Percentiles rank a stretch among this genome's conserved stretches.
Evolutionary conservation across 2,797 vertebrate genomes (phyloP).

Genomic region (Tiaroga cobitis): DNA sequence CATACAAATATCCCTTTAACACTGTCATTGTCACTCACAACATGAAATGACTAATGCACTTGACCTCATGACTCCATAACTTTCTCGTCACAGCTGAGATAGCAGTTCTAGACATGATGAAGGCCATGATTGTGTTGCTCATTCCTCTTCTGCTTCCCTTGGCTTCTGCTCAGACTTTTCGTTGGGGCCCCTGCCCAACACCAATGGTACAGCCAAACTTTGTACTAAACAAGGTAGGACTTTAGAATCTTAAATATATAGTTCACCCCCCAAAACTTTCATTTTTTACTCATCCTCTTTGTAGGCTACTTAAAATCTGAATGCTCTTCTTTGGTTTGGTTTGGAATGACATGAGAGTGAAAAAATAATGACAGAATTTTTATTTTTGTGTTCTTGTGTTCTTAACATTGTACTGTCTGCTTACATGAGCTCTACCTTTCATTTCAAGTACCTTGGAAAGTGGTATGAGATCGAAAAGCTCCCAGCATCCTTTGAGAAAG

Average conservation of each 20-base stretch:
- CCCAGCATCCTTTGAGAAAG: slow-evolving; percentile 80
- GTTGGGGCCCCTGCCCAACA: slow-evolving; percentile 76
- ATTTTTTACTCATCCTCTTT: background rate
- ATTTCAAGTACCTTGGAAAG: slow-evolving; percentile 69
- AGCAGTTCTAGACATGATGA: slow-evolving; percentile 37
- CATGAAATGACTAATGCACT: background rate
- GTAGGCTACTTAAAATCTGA: background rate
- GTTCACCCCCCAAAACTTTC: background rate
- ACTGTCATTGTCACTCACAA: background rate
- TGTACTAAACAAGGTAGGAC: slow-evolving; percentile 76
- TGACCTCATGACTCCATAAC: background rate
- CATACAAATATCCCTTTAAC: background rate
- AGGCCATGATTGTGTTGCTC: slow-evolving; percentile 36
- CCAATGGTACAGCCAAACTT: slow-evolving; percentile 79
- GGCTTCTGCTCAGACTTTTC: slow-evolving; percentile 73
- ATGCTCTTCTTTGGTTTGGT: background rate
- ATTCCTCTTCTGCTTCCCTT: slow-evolving; percentile 67
- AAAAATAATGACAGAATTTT: background rate
- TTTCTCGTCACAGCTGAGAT: slow-evolving; percentile 7
- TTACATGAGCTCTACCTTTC: background rate
- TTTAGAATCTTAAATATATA: background rate
- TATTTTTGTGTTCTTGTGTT: background rate
- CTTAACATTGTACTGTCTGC: background rate
- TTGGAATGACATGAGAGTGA: background rate
- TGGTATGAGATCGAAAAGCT: slow-evolving; percentile 93